Base-by-base conservation (phyloP, 2,113 vertebrate genomes). In the Megatriorchis doriae region DNA sequence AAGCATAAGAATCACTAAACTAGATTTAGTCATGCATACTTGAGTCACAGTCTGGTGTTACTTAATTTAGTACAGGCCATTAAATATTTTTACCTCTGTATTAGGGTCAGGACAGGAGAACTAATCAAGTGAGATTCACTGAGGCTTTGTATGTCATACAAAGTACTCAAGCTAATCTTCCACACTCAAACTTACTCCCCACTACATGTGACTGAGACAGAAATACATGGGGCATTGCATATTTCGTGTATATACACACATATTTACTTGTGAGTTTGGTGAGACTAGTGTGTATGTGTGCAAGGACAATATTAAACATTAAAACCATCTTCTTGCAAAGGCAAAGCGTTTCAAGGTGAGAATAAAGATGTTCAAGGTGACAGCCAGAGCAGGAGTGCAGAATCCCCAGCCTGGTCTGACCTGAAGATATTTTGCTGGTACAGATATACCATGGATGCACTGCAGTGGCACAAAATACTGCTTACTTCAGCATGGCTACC, bases 61-160 rank as follows among this genome's bases (percentile, higher is more conserved):
- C 81, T 73, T 86, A 61, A 93, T 86, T 95, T 85, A 94, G 83
- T 72, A 81, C 36, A 40, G 7, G 65, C 68, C 80, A 36, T 94
- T 96, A 90, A 93, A 90, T 97, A 94, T 95, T 93, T 96, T 97
- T 96, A 91, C 86, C 74, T 91, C 82, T 82, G 75, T 91, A 91
- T 96, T 55, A 16, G 48, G 87, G 92, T 97, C 90, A 80, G 56
- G 50, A 80, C 50, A 87, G 42, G 63, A 96, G 73, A 91, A 91
- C 32, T 62, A 90, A 82, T 88, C 72, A 87, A 73, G 68, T 72
- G 81, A 91, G 79, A 62, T 38, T 91, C 70, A 81, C 42, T 8
- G 74, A 90, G 74, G 73, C 29, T 78, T 94, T 97, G 62, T 56
- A 22, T 91, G 81, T 81, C 78, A 77, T 55, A 91, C 47, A 82